Base-by-base conservation (phyloP, 2,888 invertebrate species). In the Acanthopleura granulata region DNA sequence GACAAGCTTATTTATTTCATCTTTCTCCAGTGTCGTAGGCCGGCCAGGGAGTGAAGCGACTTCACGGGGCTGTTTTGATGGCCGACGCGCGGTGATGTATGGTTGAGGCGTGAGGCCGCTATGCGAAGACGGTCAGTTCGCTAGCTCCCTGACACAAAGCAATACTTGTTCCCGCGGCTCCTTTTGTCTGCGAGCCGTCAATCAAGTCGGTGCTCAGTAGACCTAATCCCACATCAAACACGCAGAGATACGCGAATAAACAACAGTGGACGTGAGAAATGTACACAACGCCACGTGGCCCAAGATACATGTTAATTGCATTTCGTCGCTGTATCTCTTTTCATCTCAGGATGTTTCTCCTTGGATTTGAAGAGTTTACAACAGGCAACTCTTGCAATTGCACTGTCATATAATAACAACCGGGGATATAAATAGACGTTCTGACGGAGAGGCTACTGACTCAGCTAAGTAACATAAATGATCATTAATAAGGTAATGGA, bases 161-260 rank as follows among this genome's bases (percentile, higher is more conserved):
- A 4, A n/a, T 3, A 57, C 22, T 57, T 57, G 57, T 57, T 57
- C 57, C n/a, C 22, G 57, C 22, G 22, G 57, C 22, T 57, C 22
- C 57, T 22, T 22, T 22, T 57, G 57, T 57, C 57, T 57, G n/a
- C 22, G 57, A 57, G 57, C 57, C 22, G 57, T 57, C 57, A 57
- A 18, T 57, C n/a, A 57, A 18, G 18, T 18, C 12, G n/a, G 18
- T 18, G 18, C 22, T n/a, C 57, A 57, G 57, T n/a, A 18, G 22
- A 57, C n/a, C 57, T 57, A 57, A n/a, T 57, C n/a, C n/a, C 57
- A 57, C 57, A 57, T 57, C 57, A 57, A 57, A 57, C 57, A 57
- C 57, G 18, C 18, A 57, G 22, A 12, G 22, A 57, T 22, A 6
- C 6, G 4, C 22, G 57, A 57, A 57, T 57, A n/a, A 57, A 57